A percentile compares a stretch with the other conserved stretches of the same genome.
Conservation (phyloP, 2,113 vertebrate genomes). For the Micronycteris hirsuta region DNA sequence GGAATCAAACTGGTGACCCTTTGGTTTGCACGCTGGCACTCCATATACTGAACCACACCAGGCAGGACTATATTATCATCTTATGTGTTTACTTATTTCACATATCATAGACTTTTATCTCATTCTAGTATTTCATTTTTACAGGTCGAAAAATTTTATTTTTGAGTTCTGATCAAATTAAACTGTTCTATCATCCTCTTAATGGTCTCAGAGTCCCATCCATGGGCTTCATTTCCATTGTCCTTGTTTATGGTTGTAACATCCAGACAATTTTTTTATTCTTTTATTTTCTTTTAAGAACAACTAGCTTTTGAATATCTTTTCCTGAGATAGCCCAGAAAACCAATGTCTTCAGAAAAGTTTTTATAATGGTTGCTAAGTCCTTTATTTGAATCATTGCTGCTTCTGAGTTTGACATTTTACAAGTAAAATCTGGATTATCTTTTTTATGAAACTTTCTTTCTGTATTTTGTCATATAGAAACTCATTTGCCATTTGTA, state of each 20-base stretch:
- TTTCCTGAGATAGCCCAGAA: not conserved
- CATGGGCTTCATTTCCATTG: not conserved
- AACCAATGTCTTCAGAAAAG: not conserved
- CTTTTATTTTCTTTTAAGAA: constrained; percentile 5
- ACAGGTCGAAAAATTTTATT: not conserved
- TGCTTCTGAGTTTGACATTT: not conserved
- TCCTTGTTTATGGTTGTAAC: not conserved
- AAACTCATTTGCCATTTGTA: constrained; percentile 37
- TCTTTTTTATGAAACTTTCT: not conserved
- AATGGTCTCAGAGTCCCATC: not conserved
- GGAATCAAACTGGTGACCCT: too few species aligned
- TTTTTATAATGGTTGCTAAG: not conserved
- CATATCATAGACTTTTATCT: not conserved
- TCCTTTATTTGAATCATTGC: not conserved
- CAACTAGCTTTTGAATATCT: not conserved
- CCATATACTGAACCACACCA: too few species aligned
- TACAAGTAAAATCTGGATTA: not conserved
- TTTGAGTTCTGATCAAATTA: not conserved
- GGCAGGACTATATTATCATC: too few species aligned
- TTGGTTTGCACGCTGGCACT: too few species aligned
- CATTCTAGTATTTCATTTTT: not conserved
- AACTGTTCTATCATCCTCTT: not conserved
- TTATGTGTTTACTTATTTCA: not conserved
- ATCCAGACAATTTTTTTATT: not conserved
- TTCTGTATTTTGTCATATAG: not conserved